Percentiles rank a stretch among this genome's conserved stretches.
phyloP scores from a whole-genome alignment of 2,888 invertebrate genomes.

The Drosophila paramelanica region DNA sequence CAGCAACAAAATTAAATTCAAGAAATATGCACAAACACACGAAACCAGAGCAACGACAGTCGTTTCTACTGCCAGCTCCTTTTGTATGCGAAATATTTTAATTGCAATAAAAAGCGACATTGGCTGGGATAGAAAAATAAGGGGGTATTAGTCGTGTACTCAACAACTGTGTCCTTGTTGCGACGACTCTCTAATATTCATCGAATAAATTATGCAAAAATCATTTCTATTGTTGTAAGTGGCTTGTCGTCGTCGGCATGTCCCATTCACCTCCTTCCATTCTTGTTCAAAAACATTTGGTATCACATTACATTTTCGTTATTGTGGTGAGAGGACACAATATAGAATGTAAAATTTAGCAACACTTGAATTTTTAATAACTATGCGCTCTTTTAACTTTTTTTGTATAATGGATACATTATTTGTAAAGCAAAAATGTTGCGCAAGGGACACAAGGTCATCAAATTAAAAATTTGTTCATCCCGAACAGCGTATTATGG shows the following conservation, averaged over 20 bases:
- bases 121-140: constrained; percentile 28
- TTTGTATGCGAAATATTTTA: constrained; percentile 70
- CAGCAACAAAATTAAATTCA: constrained; percentile 74
- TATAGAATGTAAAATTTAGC: constrained; percentile 57
- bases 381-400: constrained; percentile 47
- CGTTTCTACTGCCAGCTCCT: constrained; percentile 5
- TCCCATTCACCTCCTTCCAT: constrained; percentile 38
- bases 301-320: constrained; percentile 72
- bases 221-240: constrained; percentile 80
- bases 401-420: neutral
- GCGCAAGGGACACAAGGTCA: neutral
- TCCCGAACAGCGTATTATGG: no score
- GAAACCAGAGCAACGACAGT: constrained; percentile 51
- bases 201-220: constrained; percentile 85
- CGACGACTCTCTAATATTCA: constrained; percentile 82
- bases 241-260: constrained; percentile 60
- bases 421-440: no score
- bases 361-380: constrained; percentile 82
- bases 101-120: constrained; percentile 79
- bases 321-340: neutral
- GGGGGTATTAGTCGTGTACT: constrained; percentile 43
- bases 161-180: constrained; percentile 42
- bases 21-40: constrained; percentile 75
- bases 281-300: constrained; percentile 35
- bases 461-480: neutral